Evolutionary conservation across 2,888 invertebrate species (phyloP), one percentile per base, ranked within the genome.

Genomic region (Onchidella celtica): DNA sequence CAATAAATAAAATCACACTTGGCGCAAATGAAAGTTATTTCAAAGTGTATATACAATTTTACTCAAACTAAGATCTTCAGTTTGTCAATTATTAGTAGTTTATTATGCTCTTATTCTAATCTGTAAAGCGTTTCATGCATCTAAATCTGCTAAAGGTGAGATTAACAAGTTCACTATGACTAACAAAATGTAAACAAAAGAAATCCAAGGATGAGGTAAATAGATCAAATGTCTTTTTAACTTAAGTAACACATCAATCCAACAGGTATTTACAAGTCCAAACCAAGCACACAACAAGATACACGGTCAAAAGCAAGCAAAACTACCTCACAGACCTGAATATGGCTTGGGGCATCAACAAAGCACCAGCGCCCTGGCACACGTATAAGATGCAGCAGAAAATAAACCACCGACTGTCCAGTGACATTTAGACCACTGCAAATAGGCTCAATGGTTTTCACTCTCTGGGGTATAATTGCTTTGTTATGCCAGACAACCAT

Each of bases 1-100:
- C 11, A 65, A 65, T 65, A 65, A 65, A 65, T 65, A 65, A 32
- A 29, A 65, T 65, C 65, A 65, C 65, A 65, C 65, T 65, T 65
- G 14, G 3, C 27, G 24, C n/a, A 61, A 6, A 61, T n/a, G 61
- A 61, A 61, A n/a, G 61, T 17, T 61, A 61, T n/a, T 61, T 61
- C 14, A 65, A 65, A 3, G n/a, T 65, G n/a, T 65, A 65, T 32
- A 65, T 34, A 65, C n/a, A 32, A 65, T 32, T 34, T 17, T 29
- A 9, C 6, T n/a, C 21, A 29, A 29, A 11, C n/a, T 17, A 65
- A 65, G 6, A 32, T 32, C 32, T 34, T 29, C 65, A 65, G 6
- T n/a, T 4, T 61, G 9, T 65, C 32, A 3, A 11, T 6, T 65
- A 65, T 17, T 65, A 3, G 32, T 65, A 21, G 29, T 21, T 29